These are phyloP conservation scores for Catharus fuscescens DNA, from an alignment of 2,113 vertebrate species.

Conservation along the genomic window DNA sequence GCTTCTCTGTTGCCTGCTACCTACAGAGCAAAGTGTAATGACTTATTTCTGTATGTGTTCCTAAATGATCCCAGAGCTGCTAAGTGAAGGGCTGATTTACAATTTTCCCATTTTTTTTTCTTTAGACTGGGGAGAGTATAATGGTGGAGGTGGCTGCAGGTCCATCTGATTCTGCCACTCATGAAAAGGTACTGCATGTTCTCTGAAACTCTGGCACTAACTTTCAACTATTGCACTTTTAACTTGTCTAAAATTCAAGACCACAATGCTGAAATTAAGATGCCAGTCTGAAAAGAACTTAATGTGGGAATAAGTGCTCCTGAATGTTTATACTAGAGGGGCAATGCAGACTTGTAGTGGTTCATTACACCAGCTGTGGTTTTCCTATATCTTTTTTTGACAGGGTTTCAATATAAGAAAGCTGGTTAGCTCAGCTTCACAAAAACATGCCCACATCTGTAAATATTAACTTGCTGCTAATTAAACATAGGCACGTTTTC, in stretches of 20 bases:
- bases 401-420: background rate
- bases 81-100: background rate
- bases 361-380: background rate
- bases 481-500: background rate
- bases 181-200: conserved; percentile 85
- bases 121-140: conserved; percentile 92
- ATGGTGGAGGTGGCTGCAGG: conserved; percentile 97
- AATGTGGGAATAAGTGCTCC: background rate
- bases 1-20: background rate
- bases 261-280: background rate
- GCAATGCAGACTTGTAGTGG: background rate
- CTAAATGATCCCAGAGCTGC: background rate
- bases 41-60: background rate
- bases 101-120: background rate
- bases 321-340: background rate
- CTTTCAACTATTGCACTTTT: background rate
- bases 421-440: background rate
- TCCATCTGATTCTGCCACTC: conserved; percentile 87
- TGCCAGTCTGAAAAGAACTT: background rate
- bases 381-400: background rate
- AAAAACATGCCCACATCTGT: background rate
- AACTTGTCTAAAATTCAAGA: background rate
- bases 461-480: background rate
- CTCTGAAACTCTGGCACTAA: background rate
- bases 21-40: background rate